A percentile compares a stretch with the other conserved stretches of the same genome.
Evolutionary conservation across 1,140 invertebrate genomes (phyloP).

Genomic region (Papilio glaucus): DNA sequence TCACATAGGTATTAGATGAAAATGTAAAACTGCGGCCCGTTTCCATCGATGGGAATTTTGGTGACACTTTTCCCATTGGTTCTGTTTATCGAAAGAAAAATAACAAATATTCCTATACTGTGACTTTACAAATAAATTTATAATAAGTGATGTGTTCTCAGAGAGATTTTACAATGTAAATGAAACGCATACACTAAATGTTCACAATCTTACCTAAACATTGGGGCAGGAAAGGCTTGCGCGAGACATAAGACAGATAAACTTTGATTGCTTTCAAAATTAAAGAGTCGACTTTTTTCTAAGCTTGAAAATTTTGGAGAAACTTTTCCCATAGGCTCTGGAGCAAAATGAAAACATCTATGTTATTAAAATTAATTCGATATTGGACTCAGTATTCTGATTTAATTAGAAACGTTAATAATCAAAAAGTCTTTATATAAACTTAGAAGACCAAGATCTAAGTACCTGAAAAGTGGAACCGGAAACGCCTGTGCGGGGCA

Average conservation of each 20-base stretch:
- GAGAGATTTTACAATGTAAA: conserved; percentile 1
- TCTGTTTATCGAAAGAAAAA: conserved; percentile 77
- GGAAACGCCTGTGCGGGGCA: conserved; percentile 89
- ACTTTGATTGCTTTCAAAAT: conserved; percentile 68
- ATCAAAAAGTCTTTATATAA: conserved; percentile 40
- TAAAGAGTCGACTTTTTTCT: conserved; percentile 86
- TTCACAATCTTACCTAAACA: conserved; percentile 81
- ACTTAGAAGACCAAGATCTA: conserved; percentile 6
- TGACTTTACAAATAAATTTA: conserved; percentile 11
- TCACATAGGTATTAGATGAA: conserved; percentile 72
- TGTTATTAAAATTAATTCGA: conserved; percentile 27
- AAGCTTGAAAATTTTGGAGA: conserved; percentile 86
- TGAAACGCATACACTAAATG: conserved; percentile 8
- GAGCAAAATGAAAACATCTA: conserved; percentile 51
- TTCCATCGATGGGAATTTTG: conserved; percentile 84
- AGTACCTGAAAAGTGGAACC: conserved; percentile 88
- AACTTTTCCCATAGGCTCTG: conserved; percentile 85
- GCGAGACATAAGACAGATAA: conserved; percentile 75
- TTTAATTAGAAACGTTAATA: conserved; percentile 25
- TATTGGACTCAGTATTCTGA: conserved; percentile 14
- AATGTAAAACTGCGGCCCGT: conserved; percentile 84
- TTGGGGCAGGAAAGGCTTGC: conserved; percentile 87
- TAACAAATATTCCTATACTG: conserved; percentile 40
- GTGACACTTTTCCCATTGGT: conserved; percentile 84
- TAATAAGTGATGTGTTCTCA: conserved; percentile 17